phyloP scores from a whole-genome alignment of 1,140 invertebrate species.

The Phocides pigmalion region DNA sequence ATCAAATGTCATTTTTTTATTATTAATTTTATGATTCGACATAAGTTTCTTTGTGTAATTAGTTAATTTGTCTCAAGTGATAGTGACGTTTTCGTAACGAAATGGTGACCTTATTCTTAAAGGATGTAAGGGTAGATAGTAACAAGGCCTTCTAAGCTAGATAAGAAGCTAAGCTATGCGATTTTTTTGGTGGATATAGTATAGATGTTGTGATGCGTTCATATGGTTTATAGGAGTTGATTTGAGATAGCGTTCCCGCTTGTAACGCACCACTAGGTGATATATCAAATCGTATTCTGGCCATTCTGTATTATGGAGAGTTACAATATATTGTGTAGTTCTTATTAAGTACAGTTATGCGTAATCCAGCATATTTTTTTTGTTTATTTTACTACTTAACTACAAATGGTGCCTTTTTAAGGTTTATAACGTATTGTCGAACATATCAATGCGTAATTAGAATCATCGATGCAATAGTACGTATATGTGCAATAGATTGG shows the following conservation, averaged over 20 bases:
- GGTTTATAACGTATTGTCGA: slow-evolving; percentile 38
- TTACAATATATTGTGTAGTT: slow-evolving; percentile 51
- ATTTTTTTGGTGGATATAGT: slow-evolving; percentile 62
- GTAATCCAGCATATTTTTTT: slow-evolving; percentile 37
- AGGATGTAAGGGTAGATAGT: slow-evolving; percentile 79
- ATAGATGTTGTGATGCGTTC: slow-evolving; percentile 62
- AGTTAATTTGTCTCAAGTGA: slow-evolving; percentile 76
- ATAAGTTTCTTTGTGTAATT: slow-evolving; percentile 59
- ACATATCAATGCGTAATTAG: slow-evolving; percentile 47
- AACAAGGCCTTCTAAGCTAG: slow-evolving; percentile 76
- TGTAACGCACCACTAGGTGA: slow-evolving; percentile 28
- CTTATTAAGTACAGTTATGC: slow-evolving; percentile 37
- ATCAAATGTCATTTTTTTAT: slow-evolving; percentile 63
- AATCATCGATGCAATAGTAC: slow-evolving; percentile 3
- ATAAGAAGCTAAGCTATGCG: slow-evolving; percentile 68
- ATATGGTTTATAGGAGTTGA: slow-evolving; percentile 47
- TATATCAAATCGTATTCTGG: slow-evolving; percentile 37
- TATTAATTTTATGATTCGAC: slow-evolving; percentile 61
- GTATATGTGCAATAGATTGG: slow-evolving; percentile 25
- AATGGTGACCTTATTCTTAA: slow-evolving; percentile 79
- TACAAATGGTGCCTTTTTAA: slow-evolving; percentile 48
- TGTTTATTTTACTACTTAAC: slow-evolving; percentile 45
- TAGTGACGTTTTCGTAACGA: slow-evolving; percentile 68
- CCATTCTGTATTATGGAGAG: slow-evolving; percentile 51
- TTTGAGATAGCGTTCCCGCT: slow-evolving; percentile 36